Conservation (phyloP, 2,797 vertebrate species). For the Antrozous pallidus region DNA sequence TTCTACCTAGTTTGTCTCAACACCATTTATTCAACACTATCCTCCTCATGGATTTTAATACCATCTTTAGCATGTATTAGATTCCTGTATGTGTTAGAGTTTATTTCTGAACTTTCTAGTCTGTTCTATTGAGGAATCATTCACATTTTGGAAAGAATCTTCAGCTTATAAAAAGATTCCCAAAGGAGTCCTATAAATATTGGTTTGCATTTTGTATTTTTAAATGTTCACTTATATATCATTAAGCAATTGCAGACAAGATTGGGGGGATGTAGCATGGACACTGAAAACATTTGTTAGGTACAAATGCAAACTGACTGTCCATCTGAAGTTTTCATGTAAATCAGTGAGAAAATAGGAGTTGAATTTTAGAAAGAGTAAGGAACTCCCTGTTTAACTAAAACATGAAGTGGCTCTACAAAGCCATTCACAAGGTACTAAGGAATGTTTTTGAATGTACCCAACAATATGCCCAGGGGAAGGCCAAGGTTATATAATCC, state of each 20-base stretch:
- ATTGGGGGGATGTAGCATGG: neutral
- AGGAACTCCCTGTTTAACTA: neutral
- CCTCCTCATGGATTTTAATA: neutral
- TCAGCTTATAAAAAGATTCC: neutral
- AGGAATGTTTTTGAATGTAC: conserved; percentile 25
- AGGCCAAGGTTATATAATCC: conserved; percentile 9
- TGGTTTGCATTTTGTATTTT: neutral
- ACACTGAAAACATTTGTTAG: conserved; percentile 30
- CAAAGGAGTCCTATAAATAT: neutral
- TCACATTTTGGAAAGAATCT: conserved; percentile 25
- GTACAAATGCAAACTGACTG: neutral
- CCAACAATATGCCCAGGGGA: neutral
- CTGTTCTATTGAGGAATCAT: neutral
- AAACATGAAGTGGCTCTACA: neutral
- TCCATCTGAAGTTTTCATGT: conserved; percentile 35
- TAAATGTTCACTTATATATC: conserved; percentile 28
- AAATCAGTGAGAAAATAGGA: conserved; percentile 44
- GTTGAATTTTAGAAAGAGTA: conserved; percentile 4
- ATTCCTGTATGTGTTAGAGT: neutral
- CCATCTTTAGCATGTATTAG: neutral
- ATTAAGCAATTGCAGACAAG: conserved; percentile 40
- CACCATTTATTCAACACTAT: neutral
- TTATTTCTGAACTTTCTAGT: conserved; percentile 6
- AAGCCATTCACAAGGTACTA: neutral
- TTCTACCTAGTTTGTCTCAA: neutral